Conservation (phyloP, 2,113 vertebrate genomes). For the Antechinus flavipes region DNA sequence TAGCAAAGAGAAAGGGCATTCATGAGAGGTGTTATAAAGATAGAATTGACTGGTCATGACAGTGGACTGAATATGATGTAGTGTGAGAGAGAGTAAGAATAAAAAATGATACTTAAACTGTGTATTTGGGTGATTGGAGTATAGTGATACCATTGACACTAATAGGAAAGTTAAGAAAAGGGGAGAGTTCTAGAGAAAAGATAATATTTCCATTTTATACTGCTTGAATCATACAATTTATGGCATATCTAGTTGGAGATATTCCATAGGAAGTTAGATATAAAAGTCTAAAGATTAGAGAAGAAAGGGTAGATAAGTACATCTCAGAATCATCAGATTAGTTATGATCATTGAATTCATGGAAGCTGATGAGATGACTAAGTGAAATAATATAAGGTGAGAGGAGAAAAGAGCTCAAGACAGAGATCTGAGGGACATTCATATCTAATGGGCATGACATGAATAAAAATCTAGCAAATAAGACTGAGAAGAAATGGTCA, state of each 20-base stretch:
- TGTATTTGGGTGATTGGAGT: neutral
- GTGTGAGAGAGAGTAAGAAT: neutral
- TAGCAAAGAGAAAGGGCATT: neutral
- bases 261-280: neutral
- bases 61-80: neutral
- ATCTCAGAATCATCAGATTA: neutral
- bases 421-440: neutral
- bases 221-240: neutral
- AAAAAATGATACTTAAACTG: neutral
- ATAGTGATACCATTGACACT: neutral
- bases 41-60: neutral
- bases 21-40: neutral
- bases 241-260: neutral
- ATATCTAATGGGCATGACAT: neutral
- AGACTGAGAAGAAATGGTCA: neutral
- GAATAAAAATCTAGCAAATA: neutral
- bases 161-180: neutral
- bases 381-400: neutral
- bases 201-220: neutral
- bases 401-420: neutral
- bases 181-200: neutral
- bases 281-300: neutral
- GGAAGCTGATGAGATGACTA: neutral
- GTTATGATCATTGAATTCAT: neutral
- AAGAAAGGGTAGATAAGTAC: neutral